Conservation (phyloP, 2,113 vertebrate genomes). For the Marmota monax region DNA sequence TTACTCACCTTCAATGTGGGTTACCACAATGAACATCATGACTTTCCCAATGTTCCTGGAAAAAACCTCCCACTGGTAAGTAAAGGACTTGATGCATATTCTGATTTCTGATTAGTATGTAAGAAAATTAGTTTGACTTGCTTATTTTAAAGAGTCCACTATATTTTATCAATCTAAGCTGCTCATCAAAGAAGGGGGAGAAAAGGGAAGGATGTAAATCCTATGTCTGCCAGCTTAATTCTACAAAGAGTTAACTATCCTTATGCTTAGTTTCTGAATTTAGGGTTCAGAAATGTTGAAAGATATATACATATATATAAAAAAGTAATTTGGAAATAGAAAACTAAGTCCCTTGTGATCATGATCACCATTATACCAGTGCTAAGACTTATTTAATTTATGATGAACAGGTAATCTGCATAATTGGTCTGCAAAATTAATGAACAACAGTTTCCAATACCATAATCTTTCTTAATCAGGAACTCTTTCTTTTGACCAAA, state of each 20-base stretch:
- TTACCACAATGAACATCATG: slow-evolving; percentile 99
- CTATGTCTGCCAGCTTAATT: neutral
- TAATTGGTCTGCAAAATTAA: neutral
- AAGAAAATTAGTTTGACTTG: neutral
- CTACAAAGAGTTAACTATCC: neutral
- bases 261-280: neutral
- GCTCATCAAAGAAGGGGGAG: neutral
- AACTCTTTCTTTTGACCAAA: neutral
- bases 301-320: neutral
- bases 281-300: neutral
- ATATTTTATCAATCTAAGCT: neutral
- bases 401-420: neutral
- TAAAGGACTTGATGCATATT: neutral
- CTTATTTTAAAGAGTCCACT: neutral
- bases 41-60: slow-evolving; percentile 98
- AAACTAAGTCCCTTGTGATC: neutral
- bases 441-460: neutral
- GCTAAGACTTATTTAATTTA: neutral
- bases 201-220: neutral
- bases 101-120: neutral
- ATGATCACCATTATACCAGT: neutral
- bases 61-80: slow-evolving; percentile 95
- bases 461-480: too few species aligned
- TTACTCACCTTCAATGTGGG: slow-evolving; percentile 98
- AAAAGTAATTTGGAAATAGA: neutral